A percentile compares a stretch with the other conserved stretches of the same genome.
Conservation (phyloP, 2,888 invertebrate species). For the Zonitis immaculata region DNA sequence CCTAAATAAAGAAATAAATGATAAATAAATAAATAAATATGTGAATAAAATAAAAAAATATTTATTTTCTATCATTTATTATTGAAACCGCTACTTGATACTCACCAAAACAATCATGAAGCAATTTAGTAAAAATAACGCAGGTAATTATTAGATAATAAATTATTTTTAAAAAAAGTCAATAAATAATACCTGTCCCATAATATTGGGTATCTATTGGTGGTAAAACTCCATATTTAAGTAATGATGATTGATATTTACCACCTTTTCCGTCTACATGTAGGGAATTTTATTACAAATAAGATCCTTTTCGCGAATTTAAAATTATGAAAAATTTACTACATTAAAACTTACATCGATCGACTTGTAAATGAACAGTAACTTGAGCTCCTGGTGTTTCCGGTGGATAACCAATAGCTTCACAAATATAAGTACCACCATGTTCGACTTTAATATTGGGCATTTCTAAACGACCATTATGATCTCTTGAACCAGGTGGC, state of each 20-base stretch:
- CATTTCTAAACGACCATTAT: slow-evolving; percentile 79
- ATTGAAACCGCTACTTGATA: too few species aligned
- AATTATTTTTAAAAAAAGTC: slow-evolving; percentile 6
- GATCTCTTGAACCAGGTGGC: slow-evolving; percentile 70
- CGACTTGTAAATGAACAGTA: slow-evolving; percentile 67
- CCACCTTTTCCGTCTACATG: slow-evolving; percentile 32
- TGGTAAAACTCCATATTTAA: slow-evolving; percentile 56
- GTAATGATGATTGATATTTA: slow-evolving; percentile 39
- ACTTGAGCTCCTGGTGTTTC: slow-evolving; percentile 62
- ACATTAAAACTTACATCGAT: slow-evolving; percentile 68
- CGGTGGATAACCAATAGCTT: slow-evolving; percentile 64
- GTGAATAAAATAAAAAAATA: too few species aligned
- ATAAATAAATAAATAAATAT: too few species aligned
- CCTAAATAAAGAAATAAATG: too few species aligned
- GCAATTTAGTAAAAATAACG: neutral
- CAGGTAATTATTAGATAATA: neutral
- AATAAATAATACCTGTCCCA: slow-evolving; percentile 52
- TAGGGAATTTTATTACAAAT: slow-evolving; percentile 6
- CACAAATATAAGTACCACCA: slow-evolving; percentile 79
- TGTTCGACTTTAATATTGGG: slow-evolving; percentile 71
- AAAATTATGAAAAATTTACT: too few species aligned
- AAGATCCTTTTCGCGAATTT: too few species aligned
- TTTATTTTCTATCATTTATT: too few species aligned
- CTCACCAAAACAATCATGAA: neutral
- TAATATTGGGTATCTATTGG: slow-evolving; percentile 57